Percentiles rank a stretch among this genome's conserved stretches.
phyloP scores from a whole-genome alignment of 2,113 vertebrate genomes.

The Gymnorhina tibicen region DNA sequence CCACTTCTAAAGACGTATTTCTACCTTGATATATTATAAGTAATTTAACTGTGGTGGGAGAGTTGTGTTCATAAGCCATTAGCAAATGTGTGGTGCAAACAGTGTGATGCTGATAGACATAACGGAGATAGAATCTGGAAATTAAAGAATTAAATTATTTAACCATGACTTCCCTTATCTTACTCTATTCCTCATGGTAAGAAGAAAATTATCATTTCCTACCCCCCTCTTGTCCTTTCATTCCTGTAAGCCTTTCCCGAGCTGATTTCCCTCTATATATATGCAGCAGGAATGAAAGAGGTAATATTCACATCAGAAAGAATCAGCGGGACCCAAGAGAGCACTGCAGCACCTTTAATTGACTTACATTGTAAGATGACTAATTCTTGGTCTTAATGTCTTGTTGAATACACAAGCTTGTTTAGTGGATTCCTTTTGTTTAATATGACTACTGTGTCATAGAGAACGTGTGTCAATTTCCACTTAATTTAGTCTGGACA shows the following conservation, averaged over 20 bases:
- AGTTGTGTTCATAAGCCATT: not conserved
- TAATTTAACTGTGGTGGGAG: not conserved
- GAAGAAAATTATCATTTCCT: not conserved
- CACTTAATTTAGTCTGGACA: not conserved
- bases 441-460: not conserved
- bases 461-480: not conserved
- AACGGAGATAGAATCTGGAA: not conserved
- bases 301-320: not conserved
- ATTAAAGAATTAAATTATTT: not conserved
- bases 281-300: not conserved
- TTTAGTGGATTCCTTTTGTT: not conserved
- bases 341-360: not conserved
- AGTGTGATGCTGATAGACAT: not conserved
- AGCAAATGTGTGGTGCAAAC: not conserved
- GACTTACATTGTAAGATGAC: not conserved
- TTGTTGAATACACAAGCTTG: not conserved
- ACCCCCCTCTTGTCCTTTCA: rapidly evolving
- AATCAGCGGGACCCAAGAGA: not conserved
- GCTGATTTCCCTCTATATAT: not conserved
- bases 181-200: not conserved
- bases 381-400: not conserved
- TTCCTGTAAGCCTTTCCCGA: not conserved
- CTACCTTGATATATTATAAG: not conserved
- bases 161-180: not conserved
- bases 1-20: not conserved